These are phyloP conservation scores for Harpegnathos saltator DNA, from an alignment of 1,140 invertebrate species.

Conservation along the genomic window DNA sequence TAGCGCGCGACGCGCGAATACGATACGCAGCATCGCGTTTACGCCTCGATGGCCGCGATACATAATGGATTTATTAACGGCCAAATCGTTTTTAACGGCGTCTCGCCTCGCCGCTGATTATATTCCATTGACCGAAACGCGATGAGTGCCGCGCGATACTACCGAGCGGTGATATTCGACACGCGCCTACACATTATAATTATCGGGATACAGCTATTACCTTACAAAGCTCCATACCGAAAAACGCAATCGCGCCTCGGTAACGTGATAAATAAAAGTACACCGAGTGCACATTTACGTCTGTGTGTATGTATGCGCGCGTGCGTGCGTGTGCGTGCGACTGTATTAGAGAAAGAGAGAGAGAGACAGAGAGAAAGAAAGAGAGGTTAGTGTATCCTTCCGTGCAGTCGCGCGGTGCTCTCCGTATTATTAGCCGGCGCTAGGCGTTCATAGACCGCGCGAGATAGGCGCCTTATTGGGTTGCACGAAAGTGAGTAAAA, in stretches of 20 bases:
- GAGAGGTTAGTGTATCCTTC: constrained; percentile 35
- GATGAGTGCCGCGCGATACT: constrained; percentile 18
- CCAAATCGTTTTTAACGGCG: constrained; percentile 43
- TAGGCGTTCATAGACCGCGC: constrained; percentile 65
- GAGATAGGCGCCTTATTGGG: constrained; percentile 75
- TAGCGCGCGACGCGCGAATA: constrained; percentile 3
- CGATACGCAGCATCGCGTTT: constrained; percentile 11
- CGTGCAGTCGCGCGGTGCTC: constrained; percentile 66
- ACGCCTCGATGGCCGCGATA: neutral
- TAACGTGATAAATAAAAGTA: neutral
- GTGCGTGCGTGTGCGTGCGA: neutral
- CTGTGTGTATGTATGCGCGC: neutral
- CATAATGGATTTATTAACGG: constrained; percentile 56
- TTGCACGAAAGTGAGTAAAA: constrained; percentile 77
- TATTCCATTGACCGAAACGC: constrained; percentile 12
- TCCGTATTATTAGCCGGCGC: constrained; percentile 75
- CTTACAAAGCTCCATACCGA: constrained; percentile 13
- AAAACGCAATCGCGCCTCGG: neutral
- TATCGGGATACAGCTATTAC: constrained; percentile 10
- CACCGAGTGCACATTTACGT: neutral
- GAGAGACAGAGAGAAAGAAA: constrained; percentile 36
- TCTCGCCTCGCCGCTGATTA: constrained; percentile 17
- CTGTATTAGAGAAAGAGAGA: neutral
- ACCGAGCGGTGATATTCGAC: constrained; percentile 2
- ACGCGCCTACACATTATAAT: neutral